These are phyloP conservation scores for Dipodomys spectabilis DNA, from an alignment of 2,113 vertebrate genomes.

Conservation along the genomic window DNA sequence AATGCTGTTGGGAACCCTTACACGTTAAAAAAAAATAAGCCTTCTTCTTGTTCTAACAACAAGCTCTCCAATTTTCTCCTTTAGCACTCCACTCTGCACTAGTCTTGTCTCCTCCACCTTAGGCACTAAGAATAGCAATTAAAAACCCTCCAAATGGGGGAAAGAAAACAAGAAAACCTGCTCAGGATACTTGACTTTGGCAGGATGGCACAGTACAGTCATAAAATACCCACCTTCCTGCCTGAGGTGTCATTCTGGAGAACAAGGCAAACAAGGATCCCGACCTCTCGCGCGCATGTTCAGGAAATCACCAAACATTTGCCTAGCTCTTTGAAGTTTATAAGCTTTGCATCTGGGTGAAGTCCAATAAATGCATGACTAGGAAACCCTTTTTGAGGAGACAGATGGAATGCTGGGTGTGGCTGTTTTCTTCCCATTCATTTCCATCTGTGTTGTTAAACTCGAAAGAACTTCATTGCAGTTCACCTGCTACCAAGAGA, in stretches of 20 bases:
- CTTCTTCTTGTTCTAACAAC: neutral
- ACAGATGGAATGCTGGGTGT: neutral
- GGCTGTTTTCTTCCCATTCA: neutral
- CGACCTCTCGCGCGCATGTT: neutral
- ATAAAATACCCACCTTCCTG: slow-evolving; percentile 10
- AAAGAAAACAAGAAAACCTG: neutral
- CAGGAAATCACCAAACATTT: slow-evolving; percentile 54
- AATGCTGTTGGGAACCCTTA: neutral
- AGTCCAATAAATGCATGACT: slow-evolving; percentile 19
- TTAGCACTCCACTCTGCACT: neutral
- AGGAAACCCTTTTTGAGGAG: slow-evolving; percentile 14
- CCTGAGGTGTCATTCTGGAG: slow-evolving; percentile 20
- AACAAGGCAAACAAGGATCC: neutral
- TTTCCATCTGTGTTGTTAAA: slow-evolving; percentile 15
- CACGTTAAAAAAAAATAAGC: neutral
- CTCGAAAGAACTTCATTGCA: slow-evolving; percentile 17
- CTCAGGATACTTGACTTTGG: slow-evolving; percentile 7
- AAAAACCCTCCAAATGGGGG: neutral
- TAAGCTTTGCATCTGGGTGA: slow-evolving; percentile 18
- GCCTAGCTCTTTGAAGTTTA: slow-evolving; percentile 66
- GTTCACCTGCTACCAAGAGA: slow-evolving; percentile 48
- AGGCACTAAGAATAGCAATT: neutral
- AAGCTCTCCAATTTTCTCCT: neutral
- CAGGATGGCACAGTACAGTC: neutral
- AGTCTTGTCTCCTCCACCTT: neutral